phyloP scores from a whole-genome alignment of 2,888 invertebrate species.

The Eustalomyia histrio region DNA sequence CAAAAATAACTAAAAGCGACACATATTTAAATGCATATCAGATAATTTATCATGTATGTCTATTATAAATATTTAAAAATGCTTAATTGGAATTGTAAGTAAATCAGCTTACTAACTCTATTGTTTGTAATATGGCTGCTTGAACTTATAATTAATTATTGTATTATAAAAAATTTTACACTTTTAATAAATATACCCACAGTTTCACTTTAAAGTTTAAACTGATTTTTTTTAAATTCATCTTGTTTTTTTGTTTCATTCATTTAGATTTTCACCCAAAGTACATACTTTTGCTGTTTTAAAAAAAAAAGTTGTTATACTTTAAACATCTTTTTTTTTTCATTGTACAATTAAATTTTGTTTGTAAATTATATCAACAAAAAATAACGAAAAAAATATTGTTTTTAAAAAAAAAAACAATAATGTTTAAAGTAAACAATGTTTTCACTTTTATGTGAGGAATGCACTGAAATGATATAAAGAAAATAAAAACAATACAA shows the following conservation, averaged over 20 bases:
- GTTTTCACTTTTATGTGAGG: conserved; percentile 62
- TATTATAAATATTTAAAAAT: not conserved
- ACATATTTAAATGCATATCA: too few relatives aligned
- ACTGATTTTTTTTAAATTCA: conserved; percentile 12
- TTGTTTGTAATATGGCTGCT: conserved; percentile 12
- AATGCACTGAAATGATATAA: conserved; percentile 48
- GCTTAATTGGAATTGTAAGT: conserved; percentile 3
- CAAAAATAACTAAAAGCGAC: too few relatives aligned
- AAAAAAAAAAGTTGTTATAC: conserved; percentile 42
- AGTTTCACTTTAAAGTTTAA: conserved; percentile 69
- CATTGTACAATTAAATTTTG: conserved; percentile 21
- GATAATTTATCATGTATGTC: not conserved
- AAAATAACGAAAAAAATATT: not conserved
- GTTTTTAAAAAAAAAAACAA: conserved; percentile 6
- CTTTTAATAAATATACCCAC: conserved; percentile 68
- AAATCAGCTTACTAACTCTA: not conserved
- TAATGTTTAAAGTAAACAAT: conserved; percentile 26
- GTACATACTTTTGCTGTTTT: not conserved
- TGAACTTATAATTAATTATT: conserved; percentile 52
- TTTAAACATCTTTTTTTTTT: conserved; percentile 36
- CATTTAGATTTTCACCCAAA: conserved; percentile 53
- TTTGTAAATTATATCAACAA: conserved; percentile 61
- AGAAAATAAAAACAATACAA: conserved; percentile 26
- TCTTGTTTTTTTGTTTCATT: not conserved
- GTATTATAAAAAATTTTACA: conserved; percentile 40